phyloP scores from a whole-genome alignment of 64 coral and sea anemone species.

The Exaiptasia diaphana region DNA sequence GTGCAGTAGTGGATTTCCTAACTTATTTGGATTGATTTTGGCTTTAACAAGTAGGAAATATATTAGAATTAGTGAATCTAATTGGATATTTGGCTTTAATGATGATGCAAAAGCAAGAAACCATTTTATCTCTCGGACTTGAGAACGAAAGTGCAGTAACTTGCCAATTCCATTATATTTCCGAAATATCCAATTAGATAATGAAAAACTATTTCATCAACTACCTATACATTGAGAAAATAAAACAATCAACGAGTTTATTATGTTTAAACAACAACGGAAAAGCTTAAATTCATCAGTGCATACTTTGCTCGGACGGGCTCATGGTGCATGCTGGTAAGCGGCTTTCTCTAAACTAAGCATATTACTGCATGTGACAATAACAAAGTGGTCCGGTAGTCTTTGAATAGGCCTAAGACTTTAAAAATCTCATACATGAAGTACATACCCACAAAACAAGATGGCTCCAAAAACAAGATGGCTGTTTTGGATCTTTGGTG shows the following conservation, averaged over 20 bases:
- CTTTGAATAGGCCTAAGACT: background rate
- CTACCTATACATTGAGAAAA: background rate
- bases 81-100: constrained; percentile 2
- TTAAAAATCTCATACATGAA: background rate
- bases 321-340: background rate
- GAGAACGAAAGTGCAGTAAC: background rate
- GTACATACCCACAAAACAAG: background rate
- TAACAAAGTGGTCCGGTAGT: background rate
- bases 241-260: background rate
- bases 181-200: background rate
- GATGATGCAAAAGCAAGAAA: background rate
- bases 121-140: background rate
- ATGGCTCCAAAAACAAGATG: background rate
- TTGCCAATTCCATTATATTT: background rate
- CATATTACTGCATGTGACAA: background rate
- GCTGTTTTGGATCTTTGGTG: too few relatives aligned
- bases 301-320: background rate
- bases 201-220: background rate
- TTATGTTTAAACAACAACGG: background rate
- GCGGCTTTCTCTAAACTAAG: background rate
- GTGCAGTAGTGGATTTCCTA: background rate
- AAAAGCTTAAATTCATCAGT: background rate
- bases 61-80: background rate
- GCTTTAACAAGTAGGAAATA: background rate
- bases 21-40: background rate